These are phyloP conservation scores for Synergus itoensis DNA, from an alignment of 2,888 invertebrate species.

Conservation along the genomic window DNA sequence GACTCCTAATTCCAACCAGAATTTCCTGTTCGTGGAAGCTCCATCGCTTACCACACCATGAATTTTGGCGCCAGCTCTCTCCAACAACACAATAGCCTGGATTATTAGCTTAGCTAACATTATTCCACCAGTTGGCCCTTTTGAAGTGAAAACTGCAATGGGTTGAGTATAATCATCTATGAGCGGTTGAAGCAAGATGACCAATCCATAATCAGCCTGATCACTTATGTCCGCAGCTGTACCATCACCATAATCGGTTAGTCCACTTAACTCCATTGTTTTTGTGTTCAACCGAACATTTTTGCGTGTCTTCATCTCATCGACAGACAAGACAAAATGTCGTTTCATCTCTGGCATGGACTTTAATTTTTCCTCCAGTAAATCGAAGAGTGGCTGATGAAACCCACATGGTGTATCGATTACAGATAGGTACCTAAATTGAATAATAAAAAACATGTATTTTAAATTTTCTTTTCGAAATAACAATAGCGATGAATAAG, in stretches of 20 bases:
- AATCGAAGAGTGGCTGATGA: slow-evolving; percentile 89
- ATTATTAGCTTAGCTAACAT: slow-evolving; percentile 47
- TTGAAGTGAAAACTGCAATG: slow-evolving; percentile 55
- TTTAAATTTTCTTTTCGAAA: too few species aligned
- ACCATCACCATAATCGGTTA: slow-evolving; percentile 77
- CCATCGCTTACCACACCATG: too few species aligned
- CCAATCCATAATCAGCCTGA: slow-evolving; percentile 53
- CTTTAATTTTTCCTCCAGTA: slow-evolving; percentile 82
- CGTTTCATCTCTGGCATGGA: slow-evolving; percentile 57
- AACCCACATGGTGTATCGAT: slow-evolving; percentile 81
- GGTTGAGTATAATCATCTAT: slow-evolving; percentile 54
- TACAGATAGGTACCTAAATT: slow-evolving; percentile 35
- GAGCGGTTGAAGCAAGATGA: slow-evolving; percentile 56
- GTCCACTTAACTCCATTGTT: slow-evolving; percentile 86
- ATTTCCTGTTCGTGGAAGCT: too few species aligned
- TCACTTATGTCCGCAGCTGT: slow-evolving; percentile 33
- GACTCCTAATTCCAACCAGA: too few species aligned
- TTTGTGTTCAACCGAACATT: slow-evolving; percentile 93
- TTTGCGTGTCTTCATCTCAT: slow-evolving; percentile 37
- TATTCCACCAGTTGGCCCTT: slow-evolving; percentile 48
- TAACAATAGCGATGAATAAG: not conserved
- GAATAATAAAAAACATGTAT: too few species aligned
- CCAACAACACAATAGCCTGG: slow-evolving; percentile 48
- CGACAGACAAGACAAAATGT: slow-evolving; percentile 23
- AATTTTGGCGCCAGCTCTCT: slow-evolving; percentile 49